Evolutionary conservation across 2,113 vertebrate species (phyloP).

Genomic region (Bettongia penicillata): DNA sequence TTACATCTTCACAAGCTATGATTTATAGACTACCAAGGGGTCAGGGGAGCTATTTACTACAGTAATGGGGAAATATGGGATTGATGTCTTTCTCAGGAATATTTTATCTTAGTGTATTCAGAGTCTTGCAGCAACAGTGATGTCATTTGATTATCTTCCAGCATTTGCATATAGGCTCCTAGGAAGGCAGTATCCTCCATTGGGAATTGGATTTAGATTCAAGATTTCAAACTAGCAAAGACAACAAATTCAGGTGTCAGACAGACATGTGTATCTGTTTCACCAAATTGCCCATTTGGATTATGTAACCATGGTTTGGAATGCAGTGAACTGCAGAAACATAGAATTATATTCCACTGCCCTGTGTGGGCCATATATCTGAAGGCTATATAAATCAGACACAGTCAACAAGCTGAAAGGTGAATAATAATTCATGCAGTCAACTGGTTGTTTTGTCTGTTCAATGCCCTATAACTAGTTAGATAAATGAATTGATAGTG

Average conservation of each 20-base stretch:
- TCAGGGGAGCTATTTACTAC: slow-evolving; percentile 74
- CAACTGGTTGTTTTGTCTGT: background rate
- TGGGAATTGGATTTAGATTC: slow-evolving; percentile 2
- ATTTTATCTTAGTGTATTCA: slow-evolving; percentile 72
- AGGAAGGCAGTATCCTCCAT: slow-evolving; percentile 8
- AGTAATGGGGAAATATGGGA: slow-evolving; percentile 71
- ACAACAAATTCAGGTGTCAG: background rate
- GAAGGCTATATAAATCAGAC: background rate
- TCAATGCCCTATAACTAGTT: background rate
- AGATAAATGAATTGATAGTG: background rate
- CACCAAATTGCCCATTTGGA: slow-evolving; percentile 9
- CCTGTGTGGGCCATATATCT: background rate
- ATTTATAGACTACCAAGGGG: slow-evolving; percentile 79
- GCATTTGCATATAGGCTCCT: slow-evolving; percentile 30
- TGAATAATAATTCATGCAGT: background rate
- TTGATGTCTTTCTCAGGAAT: slow-evolving; percentile 70
- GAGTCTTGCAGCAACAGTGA: slow-evolving; percentile 28
- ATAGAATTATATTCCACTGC: background rate
- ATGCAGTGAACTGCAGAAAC: background rate
- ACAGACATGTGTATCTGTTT: slow-evolving; percentile 11
- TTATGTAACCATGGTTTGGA: slow-evolving; percentile 24
- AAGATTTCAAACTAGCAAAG: slow-evolving; percentile 35
- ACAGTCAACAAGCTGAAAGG: background rate
- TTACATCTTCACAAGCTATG: slow-evolving; percentile 74
- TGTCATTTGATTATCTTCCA: slow-evolving; percentile 56